These are phyloP conservation scores for Virgularia gustaviana DNA, from an alignment of 92 coral and sea anemone genomes.

Conservation along the genomic window DNA sequence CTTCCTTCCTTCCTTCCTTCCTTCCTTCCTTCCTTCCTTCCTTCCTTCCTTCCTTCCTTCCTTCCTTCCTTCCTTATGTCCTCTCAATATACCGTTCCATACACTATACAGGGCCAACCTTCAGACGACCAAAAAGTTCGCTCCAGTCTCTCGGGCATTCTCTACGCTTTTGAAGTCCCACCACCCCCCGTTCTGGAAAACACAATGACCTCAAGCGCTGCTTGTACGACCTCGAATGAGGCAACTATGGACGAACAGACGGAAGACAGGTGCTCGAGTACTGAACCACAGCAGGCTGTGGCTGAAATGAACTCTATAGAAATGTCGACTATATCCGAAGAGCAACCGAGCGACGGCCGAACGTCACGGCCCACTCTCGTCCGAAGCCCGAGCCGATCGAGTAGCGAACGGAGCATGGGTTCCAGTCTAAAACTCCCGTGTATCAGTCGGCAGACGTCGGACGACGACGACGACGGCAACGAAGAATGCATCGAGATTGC, in stretches of 20 bases:
- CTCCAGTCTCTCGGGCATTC: conserved; percentile 73
- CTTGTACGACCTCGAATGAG: neutral
- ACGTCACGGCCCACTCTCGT: neutral
- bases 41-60: neutral
- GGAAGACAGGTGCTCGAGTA: neutral
- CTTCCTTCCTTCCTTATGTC: neutral
- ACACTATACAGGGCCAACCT: conserved; percentile 68
- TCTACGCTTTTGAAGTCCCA: conserved; percentile 94
- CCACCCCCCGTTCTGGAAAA: conserved; percentile 33
- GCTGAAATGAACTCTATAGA: neutral
- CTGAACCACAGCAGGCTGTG: neutral
- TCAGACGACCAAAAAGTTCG: conserved; percentile 90
- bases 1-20: no score
- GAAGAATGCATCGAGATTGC: conserved; percentile 18
- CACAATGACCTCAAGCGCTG: neutral
- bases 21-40: no score
- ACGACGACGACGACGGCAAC: conserved; percentile 25
- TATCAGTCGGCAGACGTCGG: conserved; percentile 39
- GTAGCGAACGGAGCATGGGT: conserved; percentile 23
- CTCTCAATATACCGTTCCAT: neutral
- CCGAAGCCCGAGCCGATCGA: conserved; percentile 31
- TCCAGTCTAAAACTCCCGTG: conserved; percentile 29
- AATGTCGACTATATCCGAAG: neutral
- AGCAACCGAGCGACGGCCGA: neutral
- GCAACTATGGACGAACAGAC: neutral